Base-by-base conservation (phyloP, 1,140 invertebrate species). In the Zaprionus ghesquierei region DNA sequence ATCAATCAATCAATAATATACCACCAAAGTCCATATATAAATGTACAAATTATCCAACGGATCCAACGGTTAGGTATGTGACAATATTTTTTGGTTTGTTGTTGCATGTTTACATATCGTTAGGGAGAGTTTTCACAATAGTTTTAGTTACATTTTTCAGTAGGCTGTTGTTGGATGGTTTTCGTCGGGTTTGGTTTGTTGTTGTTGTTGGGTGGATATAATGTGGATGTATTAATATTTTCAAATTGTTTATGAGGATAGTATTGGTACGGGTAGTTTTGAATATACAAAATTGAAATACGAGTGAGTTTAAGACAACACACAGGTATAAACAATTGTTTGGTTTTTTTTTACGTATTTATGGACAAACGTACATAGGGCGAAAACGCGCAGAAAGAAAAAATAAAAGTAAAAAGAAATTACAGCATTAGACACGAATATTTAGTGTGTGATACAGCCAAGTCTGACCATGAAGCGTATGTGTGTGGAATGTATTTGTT, bases 391-490 rank as follows among this genome's bases (percentile, higher is more conserved):
- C 68, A 77, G 85, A 84, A 89, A 87, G 84, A 78, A 81, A 80
- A 75, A 63, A 77, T 79, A 89, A 87, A 87, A 86, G 76, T 82
- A 80, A 89, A 85, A 87, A 89, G 84, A 87, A 85, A 85, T 89
- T 89, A 89, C 85, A 75, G 84, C 85, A 89, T 89, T 89, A 89
- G 84, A 85, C 85, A 89, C 85, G 84, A 79, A 79, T 82, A 79
- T 89, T 76, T 58, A 72, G 59, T 81, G 64, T 87, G 50, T 54
- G 35, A 15, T 56, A n/a, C 31, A 38, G 63, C 38, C 35, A 31
- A 61, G 22, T 55, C 27, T 31, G 22, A 33, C 50, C 49, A 46
- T 80, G 50, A 55, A 60, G 56, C 51, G 35, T 63, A 33, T 46
- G 59, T 35, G 58, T 62, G 15, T 49, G 41, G 59, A 49, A 27